Conservation (phyloP, 1,140 invertebrate genomes). For the Elymnias hypermnestra region DNA sequence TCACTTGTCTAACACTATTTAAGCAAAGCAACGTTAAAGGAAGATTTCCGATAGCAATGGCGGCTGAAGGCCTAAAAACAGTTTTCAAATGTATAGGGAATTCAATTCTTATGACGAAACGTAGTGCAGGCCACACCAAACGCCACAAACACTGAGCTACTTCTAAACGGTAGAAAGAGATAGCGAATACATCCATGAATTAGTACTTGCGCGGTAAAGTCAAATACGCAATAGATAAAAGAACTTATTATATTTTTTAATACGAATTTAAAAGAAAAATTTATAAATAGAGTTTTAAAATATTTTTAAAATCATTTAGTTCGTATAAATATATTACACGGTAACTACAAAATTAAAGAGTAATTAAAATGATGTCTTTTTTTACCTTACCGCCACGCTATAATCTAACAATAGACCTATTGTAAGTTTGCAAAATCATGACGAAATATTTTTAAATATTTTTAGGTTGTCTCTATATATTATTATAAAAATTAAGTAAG, state of each 20-base stretch:
- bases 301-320: background rate
- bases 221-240: conserved; percentile 43
- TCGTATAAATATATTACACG: background rate
- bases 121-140: conserved; percentile 42
- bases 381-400: conserved; percentile 33
- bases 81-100: conserved; percentile 47
- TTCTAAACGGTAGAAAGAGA: conserved; percentile 55
- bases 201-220: conserved; percentile 69
- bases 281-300: too few species aligned
- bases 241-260: conserved; percentile 14
- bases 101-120: conserved; percentile 58
- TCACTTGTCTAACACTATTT: conserved; percentile 18
- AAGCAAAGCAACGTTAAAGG: conserved; percentile 38
- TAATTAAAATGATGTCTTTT: conserved; percentile 24
- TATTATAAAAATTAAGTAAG: too few species aligned
- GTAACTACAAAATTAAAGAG: conserved; percentile 13
- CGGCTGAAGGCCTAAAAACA: conserved; percentile 58
- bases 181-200: conserved; percentile 42
- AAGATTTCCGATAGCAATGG: conserved; percentile 55
- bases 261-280: background rate
- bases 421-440: conserved; percentile 26
- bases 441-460: conserved; percentile 23
- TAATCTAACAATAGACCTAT: conserved; percentile 34
- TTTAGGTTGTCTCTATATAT: conserved; percentile 6
- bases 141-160: conserved; percentile 35